Evolutionary conservation across 37 sponge, comb jelly and placozoan genomes (phyloP), one percentile per base, ranked within the genome.

Genomic region (Petrosia ficiformis): DNA sequence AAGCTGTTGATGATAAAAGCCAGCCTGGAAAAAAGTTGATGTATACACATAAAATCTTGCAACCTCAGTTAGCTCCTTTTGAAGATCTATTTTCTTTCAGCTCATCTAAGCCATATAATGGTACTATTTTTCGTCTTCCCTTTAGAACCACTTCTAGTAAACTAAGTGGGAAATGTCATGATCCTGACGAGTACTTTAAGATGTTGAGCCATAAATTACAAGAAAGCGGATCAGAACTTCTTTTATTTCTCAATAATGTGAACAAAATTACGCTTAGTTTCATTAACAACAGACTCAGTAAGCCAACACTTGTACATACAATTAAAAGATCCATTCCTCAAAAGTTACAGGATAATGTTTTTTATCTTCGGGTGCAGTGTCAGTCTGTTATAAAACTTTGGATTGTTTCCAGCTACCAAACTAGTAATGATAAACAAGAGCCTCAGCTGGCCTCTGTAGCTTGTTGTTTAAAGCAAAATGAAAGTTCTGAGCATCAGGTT

Each of bases 101-200:
- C 39, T 24, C 42, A 24, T 42, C 16, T 33, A 24, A n/a, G 68
- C 31, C 52, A 4, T 82, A 38, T 67, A 1, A 57, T 8, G 84
- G 84, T 1, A 83, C 84, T 2, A 40, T 83, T 29, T 83, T 83
- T 52, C 77, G 84, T 2, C 76, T 83, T 67, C 84, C 84, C 19
- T 67, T 83, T 42, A 69, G 84, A 3, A 66, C 65, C 11, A 22
- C 8, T n/a, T 8, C 14, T 8, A 64, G 66, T 64, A 29, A 73
- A 1, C 22, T 36, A 39, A 63, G 28, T 10, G 68, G 77, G 66
- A 68, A 83, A 36, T 68, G 76, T 22, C 44, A 30, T 29, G 52
- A 6, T 32, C 19, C 14, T 21, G 10, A 8, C 28, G 32, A 64
- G 8, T 25, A 25, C 14, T 30, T 30, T 14, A 25, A 21, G n/a